Conservation (phyloP, 2,797 vertebrate species). For the Sebastes kiyomatsui region DNA sequence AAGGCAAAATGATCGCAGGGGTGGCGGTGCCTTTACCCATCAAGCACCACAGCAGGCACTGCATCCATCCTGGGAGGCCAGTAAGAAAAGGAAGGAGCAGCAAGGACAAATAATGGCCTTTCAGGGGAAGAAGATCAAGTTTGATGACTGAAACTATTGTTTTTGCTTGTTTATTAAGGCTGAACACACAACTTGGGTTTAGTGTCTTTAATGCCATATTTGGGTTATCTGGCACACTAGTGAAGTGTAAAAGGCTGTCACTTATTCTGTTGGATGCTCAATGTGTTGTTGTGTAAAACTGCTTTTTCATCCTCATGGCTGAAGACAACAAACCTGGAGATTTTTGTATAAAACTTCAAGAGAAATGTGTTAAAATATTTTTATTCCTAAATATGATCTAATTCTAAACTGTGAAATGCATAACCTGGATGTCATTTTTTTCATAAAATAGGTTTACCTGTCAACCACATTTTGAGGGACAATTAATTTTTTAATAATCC, state of each 20-base stretch:
- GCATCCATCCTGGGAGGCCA: constrained; percentile 98
- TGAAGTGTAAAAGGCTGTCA: neutral
- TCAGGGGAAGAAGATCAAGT: constrained; percentile 96
- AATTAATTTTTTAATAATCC: neutral
- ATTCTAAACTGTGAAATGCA: neutral
- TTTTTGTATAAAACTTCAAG: neutral
- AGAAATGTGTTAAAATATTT: neutral
- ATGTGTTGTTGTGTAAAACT: neutral
- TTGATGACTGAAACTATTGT: constrained; percentile 82
- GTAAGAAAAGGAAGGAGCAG: constrained; percentile 91
- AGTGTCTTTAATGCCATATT: neutral
- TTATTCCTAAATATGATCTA: neutral
- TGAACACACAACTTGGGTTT: neutral
- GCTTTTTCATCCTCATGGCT: neutral
- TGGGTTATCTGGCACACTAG: neutral
- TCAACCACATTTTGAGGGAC: neutral
- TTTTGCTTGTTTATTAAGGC: neutral
- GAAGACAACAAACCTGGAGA: neutral
- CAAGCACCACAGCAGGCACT: constrained; percentile 79
- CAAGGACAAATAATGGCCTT: constrained; percentile 91
- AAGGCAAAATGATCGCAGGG: constrained; percentile 66
- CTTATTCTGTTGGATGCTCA: neutral
- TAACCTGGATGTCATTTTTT: neutral
- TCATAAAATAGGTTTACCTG: neutral
- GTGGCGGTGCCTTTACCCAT: constrained; percentile 47